phyloP scores from a whole-genome alignment of 2,113 vertebrate genomes.

The Channa maculata region DNA sequence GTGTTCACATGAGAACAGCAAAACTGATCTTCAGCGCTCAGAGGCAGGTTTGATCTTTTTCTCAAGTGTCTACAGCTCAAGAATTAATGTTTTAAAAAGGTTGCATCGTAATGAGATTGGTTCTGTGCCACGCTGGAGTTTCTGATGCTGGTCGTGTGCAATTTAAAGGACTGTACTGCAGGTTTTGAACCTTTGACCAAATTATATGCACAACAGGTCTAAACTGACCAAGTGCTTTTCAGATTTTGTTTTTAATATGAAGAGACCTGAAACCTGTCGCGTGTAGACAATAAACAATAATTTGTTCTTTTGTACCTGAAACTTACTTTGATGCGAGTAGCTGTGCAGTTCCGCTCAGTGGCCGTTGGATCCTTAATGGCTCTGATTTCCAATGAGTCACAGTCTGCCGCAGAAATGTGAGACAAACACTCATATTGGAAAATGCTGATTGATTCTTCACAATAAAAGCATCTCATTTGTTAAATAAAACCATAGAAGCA shows the following conservation, averaged over 20 bases:
- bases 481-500: no score
- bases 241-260: no score
- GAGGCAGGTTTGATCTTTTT: neutral
- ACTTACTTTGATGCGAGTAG: neutral
- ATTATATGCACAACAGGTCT: neutral
- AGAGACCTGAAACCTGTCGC: neutral
- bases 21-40: neutral
- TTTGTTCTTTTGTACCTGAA: neutral
- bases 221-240: no score
- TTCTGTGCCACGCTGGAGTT: neutral
- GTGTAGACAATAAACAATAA: neutral
- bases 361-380: neutral
- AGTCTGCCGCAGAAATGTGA: neutral
- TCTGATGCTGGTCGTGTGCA: neutral
- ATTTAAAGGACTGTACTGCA: neutral
- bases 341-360: neutral
- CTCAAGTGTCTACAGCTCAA: neutral
- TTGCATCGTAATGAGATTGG: neutral
- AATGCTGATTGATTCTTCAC: no score
- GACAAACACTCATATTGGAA: neutral
- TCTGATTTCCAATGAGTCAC: neutral
- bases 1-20: slow-evolving; percentile 4
- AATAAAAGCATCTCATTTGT: neutral
- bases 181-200: neutral
- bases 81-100: neutral